Evolutionary conservation across 2,113 vertebrate species (phyloP).

Genomic region (Cebus imitator): DNA sequence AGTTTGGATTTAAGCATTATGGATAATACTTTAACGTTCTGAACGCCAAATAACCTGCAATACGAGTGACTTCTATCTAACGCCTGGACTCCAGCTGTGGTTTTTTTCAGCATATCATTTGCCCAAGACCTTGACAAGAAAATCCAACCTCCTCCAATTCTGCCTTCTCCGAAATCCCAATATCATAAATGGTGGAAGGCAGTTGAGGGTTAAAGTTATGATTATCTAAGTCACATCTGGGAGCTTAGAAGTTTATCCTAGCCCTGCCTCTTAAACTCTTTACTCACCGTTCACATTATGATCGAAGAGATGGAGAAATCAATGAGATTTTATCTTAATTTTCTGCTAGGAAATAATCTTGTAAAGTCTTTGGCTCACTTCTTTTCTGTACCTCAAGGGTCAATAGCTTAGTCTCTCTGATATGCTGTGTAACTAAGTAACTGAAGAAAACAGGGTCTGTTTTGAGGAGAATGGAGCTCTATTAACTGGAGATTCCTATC

Average conservation of each 20-base stretch:
- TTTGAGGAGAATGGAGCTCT: not conserved
- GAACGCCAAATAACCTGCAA: not conserved
- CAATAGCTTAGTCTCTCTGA: not conserved
- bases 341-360: conserved; percentile 14
- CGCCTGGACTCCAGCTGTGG: not conserved
- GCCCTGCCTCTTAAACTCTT: not conserved
- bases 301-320: not conserved
- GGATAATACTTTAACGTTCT: not conserved
- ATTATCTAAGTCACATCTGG: not conserved
- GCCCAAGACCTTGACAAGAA: not conserved
- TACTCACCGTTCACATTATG: not conserved
- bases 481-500: not conserved
- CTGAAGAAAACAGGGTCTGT: not conserved
- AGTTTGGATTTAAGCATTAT: not conserved
- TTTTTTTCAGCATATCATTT: not conserved
- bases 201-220: not conserved
- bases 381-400: not conserved
- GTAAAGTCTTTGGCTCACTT: not conserved
- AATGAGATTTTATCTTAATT: not conserved
- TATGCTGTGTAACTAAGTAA: not conserved
- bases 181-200: not conserved
- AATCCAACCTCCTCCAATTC: not conserved
- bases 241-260: not conserved
- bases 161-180: not conserved
- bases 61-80: not conserved